These are phyloP conservation scores for Macroglossus sobrinus DNA, from an alignment of 2,113 vertebrate genomes.

Conservation along the genomic window DNA sequence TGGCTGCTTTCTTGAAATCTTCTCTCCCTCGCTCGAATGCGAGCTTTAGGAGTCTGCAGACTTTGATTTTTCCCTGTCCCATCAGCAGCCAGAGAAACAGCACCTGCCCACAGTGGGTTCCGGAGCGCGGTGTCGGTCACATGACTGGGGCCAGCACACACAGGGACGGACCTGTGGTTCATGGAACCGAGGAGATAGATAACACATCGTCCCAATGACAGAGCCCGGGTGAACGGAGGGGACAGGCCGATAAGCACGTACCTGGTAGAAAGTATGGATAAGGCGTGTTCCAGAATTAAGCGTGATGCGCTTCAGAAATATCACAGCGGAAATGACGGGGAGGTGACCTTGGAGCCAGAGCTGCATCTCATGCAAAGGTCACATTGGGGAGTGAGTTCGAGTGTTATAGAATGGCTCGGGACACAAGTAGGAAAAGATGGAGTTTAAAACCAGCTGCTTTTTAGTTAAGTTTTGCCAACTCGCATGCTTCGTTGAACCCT, in stretches of 20 bases:
- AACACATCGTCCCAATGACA: accelerated
- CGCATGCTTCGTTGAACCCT: neutral
- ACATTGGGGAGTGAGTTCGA: neutral
- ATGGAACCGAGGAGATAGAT: neutral
- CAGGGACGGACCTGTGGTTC: neutral
- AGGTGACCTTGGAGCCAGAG: neutral
- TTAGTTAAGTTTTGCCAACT: neutral
- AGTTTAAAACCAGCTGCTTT: neutral
- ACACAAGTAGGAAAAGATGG: neutral
- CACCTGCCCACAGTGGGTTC: accelerated
- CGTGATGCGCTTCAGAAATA: neutral
- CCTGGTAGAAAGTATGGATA: neutral
- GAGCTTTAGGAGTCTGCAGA: too few species aligned
- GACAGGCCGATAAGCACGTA: accelerated
- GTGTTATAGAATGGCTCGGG: neutral
- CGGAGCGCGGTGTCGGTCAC: accelerated
- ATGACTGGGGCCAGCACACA: accelerated
- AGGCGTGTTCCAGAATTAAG: neutral
- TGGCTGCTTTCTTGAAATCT: neutral
- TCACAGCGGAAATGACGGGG: neutral
- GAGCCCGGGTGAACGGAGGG: accelerated
- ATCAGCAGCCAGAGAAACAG: accelerated
- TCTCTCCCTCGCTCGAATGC: neutral
- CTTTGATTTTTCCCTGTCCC: neutral
- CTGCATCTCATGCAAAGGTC: neutral